Conservation (phyloP, 2,888 invertebrate species). For the Synanthedon andrenaeformis region DNA sequence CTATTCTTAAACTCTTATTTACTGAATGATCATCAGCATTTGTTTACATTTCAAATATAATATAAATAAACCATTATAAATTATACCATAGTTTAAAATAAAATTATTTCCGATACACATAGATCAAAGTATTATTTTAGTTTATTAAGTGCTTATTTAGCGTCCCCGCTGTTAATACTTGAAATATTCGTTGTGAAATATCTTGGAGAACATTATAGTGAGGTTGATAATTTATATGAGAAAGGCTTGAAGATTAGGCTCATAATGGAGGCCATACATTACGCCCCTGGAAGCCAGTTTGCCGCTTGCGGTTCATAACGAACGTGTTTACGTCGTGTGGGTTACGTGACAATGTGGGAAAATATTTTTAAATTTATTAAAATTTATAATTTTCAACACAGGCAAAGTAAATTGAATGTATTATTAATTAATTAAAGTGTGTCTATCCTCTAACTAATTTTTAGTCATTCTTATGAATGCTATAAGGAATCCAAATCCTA, state of each 20-base stretch:
- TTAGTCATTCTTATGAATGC: too few species aligned
- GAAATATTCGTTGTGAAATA: slow-evolving; percentile 29
- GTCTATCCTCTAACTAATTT: too few species aligned
- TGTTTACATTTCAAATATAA: too few species aligned
- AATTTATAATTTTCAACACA: background rate
- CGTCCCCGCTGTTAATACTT: slow-evolving; percentile 24
- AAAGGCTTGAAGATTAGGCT: slow-evolving; percentile 54
- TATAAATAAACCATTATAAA: too few species aligned
- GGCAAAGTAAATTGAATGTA: too few species aligned
- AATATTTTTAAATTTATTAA: background rate
- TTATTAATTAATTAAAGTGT: too few species aligned
- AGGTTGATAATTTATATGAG: slow-evolving; percentile 49
- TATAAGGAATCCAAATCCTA: too few species aligned
- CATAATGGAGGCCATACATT: slow-evolving; percentile 50
- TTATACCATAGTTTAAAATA: too few species aligned
- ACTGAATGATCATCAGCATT: slow-evolving; percentile 8
- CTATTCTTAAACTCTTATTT: slow-evolving; percentile 32
- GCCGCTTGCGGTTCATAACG: slow-evolving; percentile 7
- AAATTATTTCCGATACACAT: background rate
- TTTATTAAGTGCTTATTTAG: background rate
- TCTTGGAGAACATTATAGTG: slow-evolving; percentile 22
- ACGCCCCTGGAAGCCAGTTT: slow-evolving; percentile 24
- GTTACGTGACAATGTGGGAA: slow-evolving; percentile 11
- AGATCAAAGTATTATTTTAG: background rate
- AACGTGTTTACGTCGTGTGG: slow-evolving; percentile 8